phyloP scores from a whole-genome alignment of 1,140 invertebrate genomes.

The Lasioglossum albipes region DNA sequence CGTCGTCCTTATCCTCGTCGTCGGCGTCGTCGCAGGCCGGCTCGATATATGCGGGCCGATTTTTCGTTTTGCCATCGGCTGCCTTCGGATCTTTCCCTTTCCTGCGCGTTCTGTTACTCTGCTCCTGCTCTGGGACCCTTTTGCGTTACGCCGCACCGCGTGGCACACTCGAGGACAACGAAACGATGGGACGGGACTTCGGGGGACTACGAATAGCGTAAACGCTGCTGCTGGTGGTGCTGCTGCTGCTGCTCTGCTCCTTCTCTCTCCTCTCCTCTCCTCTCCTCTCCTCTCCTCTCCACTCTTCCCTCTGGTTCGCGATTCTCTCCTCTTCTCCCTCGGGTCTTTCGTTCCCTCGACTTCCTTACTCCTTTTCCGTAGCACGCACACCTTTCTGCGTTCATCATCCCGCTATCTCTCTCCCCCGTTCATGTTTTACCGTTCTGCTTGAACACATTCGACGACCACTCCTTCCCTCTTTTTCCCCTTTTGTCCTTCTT shows the following conservation, averaged over 20 bases:
- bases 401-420: constrained; percentile 50
- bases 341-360: constrained; percentile 4
- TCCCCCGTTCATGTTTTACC: constrained; percentile 2
- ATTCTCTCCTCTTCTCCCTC: constrained; percentile 29
- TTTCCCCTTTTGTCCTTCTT: constrained; percentile 18
- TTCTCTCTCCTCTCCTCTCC: no score
- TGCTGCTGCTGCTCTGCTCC: no score
- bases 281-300: no score
- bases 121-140: constrained; percentile 62
- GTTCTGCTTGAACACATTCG: constrained; percentile 35
- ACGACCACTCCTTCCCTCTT: constrained; percentile 17
- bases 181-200: constrained; percentile 59
- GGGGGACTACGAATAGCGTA: constrained; percentile 66
- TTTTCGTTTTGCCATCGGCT: constrained; percentile 73
- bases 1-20: constrained; percentile 54
- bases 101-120: constrained; percentile 57
- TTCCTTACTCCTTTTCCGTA: constrained; percentile 36
- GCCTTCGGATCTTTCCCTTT: constrained; percentile 74
- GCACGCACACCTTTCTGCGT: constrained; percentile 54
- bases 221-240: constrained; percentile 40
- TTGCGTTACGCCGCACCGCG: constrained; percentile 75
- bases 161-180: constrained; percentile 68
- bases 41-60: constrained; percentile 72
- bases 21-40: constrained; percentile 63
- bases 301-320: constrained; percentile 48